Percentiles rank a stretch among this genome's conserved stretches.
Conservation (phyloP, 2,113 vertebrate species). For the Odocoileus hemionus region DNA sequence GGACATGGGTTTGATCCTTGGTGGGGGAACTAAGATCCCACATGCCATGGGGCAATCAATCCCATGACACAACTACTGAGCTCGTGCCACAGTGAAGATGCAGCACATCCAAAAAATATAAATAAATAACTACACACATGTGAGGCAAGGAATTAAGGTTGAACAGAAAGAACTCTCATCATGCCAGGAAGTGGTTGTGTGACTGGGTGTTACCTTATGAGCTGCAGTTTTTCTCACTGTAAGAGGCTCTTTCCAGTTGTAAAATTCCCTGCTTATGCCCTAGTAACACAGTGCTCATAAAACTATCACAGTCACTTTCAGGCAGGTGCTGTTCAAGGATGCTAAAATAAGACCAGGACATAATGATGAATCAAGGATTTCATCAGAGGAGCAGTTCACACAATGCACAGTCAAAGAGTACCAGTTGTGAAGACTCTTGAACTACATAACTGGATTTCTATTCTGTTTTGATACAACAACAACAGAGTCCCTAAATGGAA, state of each 20-base stretch:
- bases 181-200: background rate
- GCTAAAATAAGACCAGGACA: background rate
- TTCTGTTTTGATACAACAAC: constrained; percentile 62
- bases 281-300: background rate
- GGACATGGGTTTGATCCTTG: background rate
- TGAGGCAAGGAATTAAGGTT: background rate
- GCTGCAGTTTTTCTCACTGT: background rate
- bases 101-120: background rate
- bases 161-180: background rate
- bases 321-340: background rate
- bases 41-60: background rate
- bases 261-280: background rate
- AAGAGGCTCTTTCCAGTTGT: background rate
- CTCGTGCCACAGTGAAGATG: background rate
- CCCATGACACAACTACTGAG: background rate
- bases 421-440: constrained; percentile 48
- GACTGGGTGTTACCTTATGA: background rate
- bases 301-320: background rate
- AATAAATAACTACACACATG: background rate
- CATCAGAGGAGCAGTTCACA: constrained; percentile 15
- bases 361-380: background rate
- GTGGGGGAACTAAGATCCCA: background rate
- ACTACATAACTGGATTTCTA: constrained; percentile 57
- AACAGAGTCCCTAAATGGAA: constrained; percentile 57
- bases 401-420: constrained; percentile 45